Conservation (phyloP, 2,888 invertebrate species). For the Chymomyza caudatula region DNA sequence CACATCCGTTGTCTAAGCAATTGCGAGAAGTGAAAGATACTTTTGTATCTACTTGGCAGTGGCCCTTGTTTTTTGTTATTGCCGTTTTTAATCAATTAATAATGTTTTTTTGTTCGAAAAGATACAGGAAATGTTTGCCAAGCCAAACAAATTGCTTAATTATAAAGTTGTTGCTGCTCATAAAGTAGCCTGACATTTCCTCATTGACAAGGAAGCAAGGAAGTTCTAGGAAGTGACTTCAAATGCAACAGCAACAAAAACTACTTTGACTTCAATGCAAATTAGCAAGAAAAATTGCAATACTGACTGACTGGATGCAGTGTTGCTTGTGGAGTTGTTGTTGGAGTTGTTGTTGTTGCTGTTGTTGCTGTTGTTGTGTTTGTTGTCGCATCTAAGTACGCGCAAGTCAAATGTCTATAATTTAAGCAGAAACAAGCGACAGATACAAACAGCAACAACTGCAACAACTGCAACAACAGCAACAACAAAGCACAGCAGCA, state of each 20-base stretch:
- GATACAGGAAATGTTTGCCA: slow-evolving; percentile 55
- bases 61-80: background rate
- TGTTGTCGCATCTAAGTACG: slow-evolving; percentile 2
- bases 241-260: background rate
- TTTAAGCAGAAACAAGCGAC: slow-evolving; percentile 69
- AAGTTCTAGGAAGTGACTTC: slow-evolving; percentile 43
- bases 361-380: background rate
- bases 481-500: slow-evolving; percentile 30
- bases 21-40: slow-evolving; percentile 18
- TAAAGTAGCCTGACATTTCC: slow-evolving; percentile 29
- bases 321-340: slow-evolving; percentile 25
- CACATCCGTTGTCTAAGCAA: slow-evolving; percentile 44
- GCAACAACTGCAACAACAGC: slow-evolving; percentile 20
- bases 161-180: slow-evolving; percentile 46
- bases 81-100: background rate
- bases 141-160: slow-evolving; percentile 64
- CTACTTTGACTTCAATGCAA: slow-evolving; percentile 49
- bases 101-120: background rate
- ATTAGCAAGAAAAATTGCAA: slow-evolving; percentile 60
- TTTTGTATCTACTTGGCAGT: background rate
- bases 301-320: slow-evolving; percentile 17
- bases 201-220: slow-evolving; percentile 13
- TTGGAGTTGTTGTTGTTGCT: slow-evolving; percentile 13
- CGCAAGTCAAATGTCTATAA: slow-evolving; percentile 66
- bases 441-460: slow-evolving; percentile 54